Conservation (phyloP, 92 coral and sea anemone genomes). For the Zoanthus gigantus region DNA sequence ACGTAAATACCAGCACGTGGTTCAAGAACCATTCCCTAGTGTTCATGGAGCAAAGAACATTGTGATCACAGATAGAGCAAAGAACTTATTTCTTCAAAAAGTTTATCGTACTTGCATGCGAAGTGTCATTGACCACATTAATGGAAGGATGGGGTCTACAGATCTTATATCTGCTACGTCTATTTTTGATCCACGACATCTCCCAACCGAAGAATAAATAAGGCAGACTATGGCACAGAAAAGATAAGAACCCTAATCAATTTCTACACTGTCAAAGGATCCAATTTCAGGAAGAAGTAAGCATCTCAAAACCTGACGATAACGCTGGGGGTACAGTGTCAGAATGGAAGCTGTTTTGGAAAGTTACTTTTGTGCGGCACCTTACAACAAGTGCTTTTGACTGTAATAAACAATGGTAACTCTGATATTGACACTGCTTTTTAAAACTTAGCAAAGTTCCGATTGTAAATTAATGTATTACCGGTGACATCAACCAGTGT, state of each 20-base stretch:
- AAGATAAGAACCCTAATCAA: slow-evolving; percentile 12
- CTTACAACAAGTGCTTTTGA: slow-evolving; percentile 29
- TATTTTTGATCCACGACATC: slow-evolving; percentile 38
- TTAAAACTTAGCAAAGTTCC: neutral
- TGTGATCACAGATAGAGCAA: too few relatives aligned
- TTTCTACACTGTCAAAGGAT: slow-evolving; percentile 26
- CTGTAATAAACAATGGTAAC: neutral
- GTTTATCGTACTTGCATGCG: too few relatives aligned
- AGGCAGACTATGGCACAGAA: slow-evolving; percentile 39
- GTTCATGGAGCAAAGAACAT: too few relatives aligned
- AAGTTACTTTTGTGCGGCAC: slow-evolving; percentile 43
- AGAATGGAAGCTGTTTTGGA: slow-evolving; percentile 40
- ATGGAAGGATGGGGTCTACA: too few relatives aligned
- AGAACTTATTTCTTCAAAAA: too few relatives aligned
- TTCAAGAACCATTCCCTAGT: too few relatives aligned
- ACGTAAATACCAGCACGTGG: too few relatives aligned
- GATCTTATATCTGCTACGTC: neutral
- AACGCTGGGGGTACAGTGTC: slow-evolving; percentile 9
- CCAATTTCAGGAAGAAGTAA: slow-evolving; percentile 36
- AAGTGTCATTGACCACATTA: too few relatives aligned
- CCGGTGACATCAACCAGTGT: neutral
- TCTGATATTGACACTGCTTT: slow-evolving; percentile 8
- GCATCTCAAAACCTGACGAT: slow-evolving; percentile 41
- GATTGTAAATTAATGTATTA: neutral
- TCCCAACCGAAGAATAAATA: slow-evolving; percentile 34